Base-by-base conservation (phyloP, 1,140 invertebrate species). In the Atopsyche davidsoni region DNA sequence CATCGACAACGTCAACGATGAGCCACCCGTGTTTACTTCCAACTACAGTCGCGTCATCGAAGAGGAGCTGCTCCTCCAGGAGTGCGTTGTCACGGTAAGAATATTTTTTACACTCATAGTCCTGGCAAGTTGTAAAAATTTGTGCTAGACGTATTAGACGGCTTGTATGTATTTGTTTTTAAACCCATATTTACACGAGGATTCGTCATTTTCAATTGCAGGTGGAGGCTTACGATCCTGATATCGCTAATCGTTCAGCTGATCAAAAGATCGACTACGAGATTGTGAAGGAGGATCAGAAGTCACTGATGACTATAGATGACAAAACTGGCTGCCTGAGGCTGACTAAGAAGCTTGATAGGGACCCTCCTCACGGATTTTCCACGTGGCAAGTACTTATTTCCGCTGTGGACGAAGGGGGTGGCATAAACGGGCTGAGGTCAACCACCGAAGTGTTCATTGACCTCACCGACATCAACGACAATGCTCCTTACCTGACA, bases 401-500 rank as follows among this genome's bases (percentile, higher is more conserved):
- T 14, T 79, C 81, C 59, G 92, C 91, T 2, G 76, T 78, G 51
- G 92, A 96, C 67, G 85, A 92, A 61, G 77, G 83, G 48, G 85
- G 82, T 1, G 75, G 64, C 47, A 75, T 68, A 25, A 80, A 67
- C 13, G 80, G 80, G 11, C 64, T 87, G 6, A 70, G 73, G 9
- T 73, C 71, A 1, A 77, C 77, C 1, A 79, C 82, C 0, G 80
- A 83, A 62, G 81, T 95, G 1, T 80, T 82, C 16, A 83, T 94
- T 28, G 79, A 78, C 23, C 64, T 94, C 2, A 78, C 76, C 2
- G 90, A 94, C 60, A 89, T 93, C 45, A 95, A 94, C 62, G 91
- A 95, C 61, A 94, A 94, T 68, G 85, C 86, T 1, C 91, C 92
- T 0, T 87, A 83, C 63, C 71, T 95, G 40, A 82, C 87, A 49